Conservation (phyloP, 2,113 vertebrate genomes). For the Anser cygnoides region DNA sequence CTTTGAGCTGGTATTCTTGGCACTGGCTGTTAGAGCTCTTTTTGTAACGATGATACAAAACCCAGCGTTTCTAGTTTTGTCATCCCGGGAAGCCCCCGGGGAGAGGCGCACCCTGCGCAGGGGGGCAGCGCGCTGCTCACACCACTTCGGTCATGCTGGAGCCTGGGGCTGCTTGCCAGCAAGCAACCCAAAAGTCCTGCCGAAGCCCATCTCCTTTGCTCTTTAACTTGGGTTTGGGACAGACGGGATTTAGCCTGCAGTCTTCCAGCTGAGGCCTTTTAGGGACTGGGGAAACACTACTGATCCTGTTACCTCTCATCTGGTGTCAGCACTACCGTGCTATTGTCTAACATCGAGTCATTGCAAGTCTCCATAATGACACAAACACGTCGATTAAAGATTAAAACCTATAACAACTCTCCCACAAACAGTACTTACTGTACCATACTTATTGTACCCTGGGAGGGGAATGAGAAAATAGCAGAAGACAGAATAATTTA, state of each 20-base stretch:
- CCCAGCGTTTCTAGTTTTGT: background rate
- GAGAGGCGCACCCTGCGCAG: rapidly evolving
- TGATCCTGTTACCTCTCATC: background rate
- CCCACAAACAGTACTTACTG: conserved; percentile 53
- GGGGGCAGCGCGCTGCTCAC: background rate
- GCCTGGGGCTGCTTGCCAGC: background rate
- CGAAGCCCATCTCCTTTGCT: background rate
- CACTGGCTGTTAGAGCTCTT: background rate
- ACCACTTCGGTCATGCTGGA: rapidly evolving
- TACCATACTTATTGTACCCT: background rate
- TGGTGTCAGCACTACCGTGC: background rate
- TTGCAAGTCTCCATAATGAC: background rate
- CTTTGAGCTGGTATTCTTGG: background rate
- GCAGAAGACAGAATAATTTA: conserved; percentile 54
- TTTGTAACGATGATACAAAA: background rate
- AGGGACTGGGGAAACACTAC: background rate
- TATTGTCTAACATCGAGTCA: conserved; percentile 28
- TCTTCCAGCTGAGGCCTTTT: background rate
- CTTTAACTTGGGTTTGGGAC: background rate
- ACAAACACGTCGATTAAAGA: conserved; percentile 64
- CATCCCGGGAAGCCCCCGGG: rapidly evolving
- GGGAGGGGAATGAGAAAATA: conserved; percentile 48
- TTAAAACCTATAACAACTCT: conserved; percentile 49
- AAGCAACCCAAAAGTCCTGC: background rate
- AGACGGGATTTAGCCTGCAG: background rate